A percentile compares a stretch with the other conserved stretches of the same genome.
phyloP scores from a whole-genome alignment of 30 jellyfish, hydroid and myxozoan species.

The Hydra vulgaris region DNA sequence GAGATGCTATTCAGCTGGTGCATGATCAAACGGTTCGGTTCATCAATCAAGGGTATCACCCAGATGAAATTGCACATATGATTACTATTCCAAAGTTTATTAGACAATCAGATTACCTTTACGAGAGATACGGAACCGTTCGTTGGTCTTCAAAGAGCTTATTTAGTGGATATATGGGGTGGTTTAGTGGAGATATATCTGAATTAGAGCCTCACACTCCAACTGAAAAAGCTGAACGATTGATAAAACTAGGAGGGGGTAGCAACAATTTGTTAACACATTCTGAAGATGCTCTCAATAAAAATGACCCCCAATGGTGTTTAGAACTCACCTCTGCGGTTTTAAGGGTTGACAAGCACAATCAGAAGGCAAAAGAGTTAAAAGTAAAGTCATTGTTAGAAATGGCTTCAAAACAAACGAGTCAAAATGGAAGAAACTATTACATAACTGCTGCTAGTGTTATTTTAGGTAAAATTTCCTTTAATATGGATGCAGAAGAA shows the following conservation, averaged over 20 bases:
- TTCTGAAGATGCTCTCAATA: background rate
- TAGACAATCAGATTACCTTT: background rate
- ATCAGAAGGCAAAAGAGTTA: constrained; percentile 7
- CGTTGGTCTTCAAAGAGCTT: constrained; percentile 11
- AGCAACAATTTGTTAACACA: background rate
- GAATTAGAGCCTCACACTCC: constrained; percentile 9
- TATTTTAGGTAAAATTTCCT: background rate
- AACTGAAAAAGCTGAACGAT: constrained; percentile 8
- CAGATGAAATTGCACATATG: constrained; percentile 8
- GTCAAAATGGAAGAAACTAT: constrained; percentile 4
- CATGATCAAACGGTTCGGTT: constrained; percentile 20
- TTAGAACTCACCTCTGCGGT: background rate
- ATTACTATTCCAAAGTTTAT: background rate
- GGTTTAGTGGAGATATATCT: constrained; percentile 22
- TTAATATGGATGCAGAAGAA: background rate
- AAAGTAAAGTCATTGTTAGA: background rate
- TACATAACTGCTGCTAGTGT: background rate
- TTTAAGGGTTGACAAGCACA: background rate
- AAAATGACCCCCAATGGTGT: constrained; percentile 13
- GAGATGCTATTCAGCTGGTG: constrained; percentile 15
- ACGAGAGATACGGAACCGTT: constrained; percentile 16
- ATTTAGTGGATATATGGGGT: constrained; percentile 14
- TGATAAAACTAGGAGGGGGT: constrained; percentile 11
- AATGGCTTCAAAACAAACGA: constrained; percentile 5
- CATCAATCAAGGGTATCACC: constrained; percentile 12